Conservation (phyloP, 2,888 invertebrate species). For the Ferrisia virgata region DNA sequence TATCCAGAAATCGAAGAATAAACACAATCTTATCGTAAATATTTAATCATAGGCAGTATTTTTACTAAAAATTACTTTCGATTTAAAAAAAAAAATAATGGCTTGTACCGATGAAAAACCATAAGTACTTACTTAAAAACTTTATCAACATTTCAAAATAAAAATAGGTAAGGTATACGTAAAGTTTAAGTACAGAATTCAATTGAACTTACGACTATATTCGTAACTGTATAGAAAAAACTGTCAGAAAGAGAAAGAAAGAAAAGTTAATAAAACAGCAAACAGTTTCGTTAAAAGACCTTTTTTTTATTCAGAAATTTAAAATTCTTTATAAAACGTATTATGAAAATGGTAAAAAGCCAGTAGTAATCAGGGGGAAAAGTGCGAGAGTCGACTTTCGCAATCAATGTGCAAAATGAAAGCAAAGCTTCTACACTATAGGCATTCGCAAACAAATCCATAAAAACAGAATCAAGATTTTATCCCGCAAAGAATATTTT, state of each 20-base stretch:
- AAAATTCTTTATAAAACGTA: conserved; percentile 6
- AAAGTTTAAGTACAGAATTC: background rate
- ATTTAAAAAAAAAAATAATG: background rate
- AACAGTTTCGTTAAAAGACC: background rate
- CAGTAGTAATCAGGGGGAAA: background rate
- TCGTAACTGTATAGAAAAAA: background rate
- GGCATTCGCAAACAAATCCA: conserved; percentile 22
- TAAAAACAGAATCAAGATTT: conserved; percentile 5
- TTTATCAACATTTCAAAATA: background rate
- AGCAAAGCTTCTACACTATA: background rate
- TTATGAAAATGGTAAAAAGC: conserved; percentile 6
- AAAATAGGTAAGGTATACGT: background rate
- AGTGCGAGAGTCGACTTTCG: background rate
- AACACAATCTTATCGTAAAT: no score
- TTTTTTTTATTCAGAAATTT: conserved; percentile 20
- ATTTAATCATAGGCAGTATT: no score
- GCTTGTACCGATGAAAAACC: background rate
- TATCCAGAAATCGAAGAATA: no score
- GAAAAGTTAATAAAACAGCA: conserved; percentile 5
- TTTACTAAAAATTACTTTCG: no score
- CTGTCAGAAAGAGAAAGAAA: background rate
- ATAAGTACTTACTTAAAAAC: background rate
- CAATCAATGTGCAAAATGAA: background rate
- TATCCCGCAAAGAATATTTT: conserved; percentile 8
- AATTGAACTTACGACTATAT: background rate